Evolutionary conservation across 2,888 invertebrate genomes (phyloP).

Genomic region (Thumatha senex): DNA sequence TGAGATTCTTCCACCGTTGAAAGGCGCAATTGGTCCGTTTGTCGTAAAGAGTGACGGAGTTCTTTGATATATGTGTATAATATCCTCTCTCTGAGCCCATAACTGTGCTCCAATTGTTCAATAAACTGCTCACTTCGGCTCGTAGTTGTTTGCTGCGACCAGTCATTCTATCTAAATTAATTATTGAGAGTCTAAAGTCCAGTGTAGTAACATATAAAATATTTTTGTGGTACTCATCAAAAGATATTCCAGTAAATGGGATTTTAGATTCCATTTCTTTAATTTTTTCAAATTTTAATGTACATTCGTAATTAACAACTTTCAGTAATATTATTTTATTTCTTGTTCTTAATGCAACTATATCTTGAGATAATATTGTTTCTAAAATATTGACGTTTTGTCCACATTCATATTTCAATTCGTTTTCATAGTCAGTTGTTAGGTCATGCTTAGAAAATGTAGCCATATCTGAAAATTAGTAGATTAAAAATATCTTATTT

Average conservation of each 20-base stretch:
- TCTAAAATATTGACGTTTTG: conserved; percentile 60
- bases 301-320: conserved; percentile 40
- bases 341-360: conserved; percentile 65
- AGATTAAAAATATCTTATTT: not conserved
- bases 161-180: conserved; percentile 67
- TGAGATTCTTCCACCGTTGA: conserved; percentile 51
- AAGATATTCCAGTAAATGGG: conserved; percentile 67
- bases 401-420: conserved; percentile 54
- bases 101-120: conserved; percentile 71
- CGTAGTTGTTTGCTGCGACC: conserved; percentile 56
- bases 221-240: conserved; percentile 66
- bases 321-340: conserved; percentile 62
- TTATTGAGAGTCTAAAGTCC: conserved; percentile 59
- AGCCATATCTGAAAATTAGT: conserved; percentile 64
- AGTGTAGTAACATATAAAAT: conserved; percentile 65
- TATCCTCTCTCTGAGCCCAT: conserved; percentile 57
- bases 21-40: conserved; percentile 58
- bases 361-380: conserved; percentile 58
- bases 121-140: conserved; percentile 40
- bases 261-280: conserved; percentile 59
- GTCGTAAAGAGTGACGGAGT: conserved; percentile 65
- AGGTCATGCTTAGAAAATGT: conserved; percentile 51
- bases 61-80: conserved; percentile 58
- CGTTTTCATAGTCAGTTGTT: conserved; percentile 39
- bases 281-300: conserved; percentile 50